Conservation (phyloP, 2,888 invertebrate genomes). For the Dasypolia templi region DNA sequence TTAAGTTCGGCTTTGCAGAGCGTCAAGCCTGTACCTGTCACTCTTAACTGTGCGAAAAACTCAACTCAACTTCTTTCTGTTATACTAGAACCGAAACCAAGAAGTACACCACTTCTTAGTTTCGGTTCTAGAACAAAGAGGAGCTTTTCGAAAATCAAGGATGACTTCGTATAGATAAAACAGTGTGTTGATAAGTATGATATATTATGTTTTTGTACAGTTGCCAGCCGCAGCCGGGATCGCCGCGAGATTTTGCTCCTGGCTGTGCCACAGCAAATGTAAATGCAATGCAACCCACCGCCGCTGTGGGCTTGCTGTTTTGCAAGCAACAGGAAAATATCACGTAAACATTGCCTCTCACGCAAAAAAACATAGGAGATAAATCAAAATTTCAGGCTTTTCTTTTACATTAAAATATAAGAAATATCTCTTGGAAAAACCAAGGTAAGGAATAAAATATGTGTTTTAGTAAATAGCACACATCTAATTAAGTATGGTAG, state of each 20-base stretch:
- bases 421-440: not conserved
- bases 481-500: not conserved
- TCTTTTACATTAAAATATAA: not conserved
- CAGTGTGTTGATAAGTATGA: not conserved
- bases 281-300: too few relatives aligned
- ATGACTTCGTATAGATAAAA: not conserved
- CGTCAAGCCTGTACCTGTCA: not conserved
- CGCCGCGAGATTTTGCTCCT: constrained; percentile 21
- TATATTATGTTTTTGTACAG: not conserved
- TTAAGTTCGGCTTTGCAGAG: not conserved
- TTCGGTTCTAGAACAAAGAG: not conserved
- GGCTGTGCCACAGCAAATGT: too few relatives aligned
- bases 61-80: not conserved
- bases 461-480: not conserved
- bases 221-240: not conserved
- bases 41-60: not conserved
- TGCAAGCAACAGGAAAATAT: constrained; percentile 25
- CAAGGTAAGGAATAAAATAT: not conserved
- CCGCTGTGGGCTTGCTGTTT: constrained; percentile 3
- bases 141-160: not conserved
- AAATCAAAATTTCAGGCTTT: not conserved
- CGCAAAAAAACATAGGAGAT: not conserved
- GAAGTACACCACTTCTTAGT: too few relatives aligned
- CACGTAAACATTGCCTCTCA: not conserved
- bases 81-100: not conserved